phyloP scores from a whole-genome alignment of 2,113 vertebrate genomes.

The Ictalurus punctatus region DNA sequence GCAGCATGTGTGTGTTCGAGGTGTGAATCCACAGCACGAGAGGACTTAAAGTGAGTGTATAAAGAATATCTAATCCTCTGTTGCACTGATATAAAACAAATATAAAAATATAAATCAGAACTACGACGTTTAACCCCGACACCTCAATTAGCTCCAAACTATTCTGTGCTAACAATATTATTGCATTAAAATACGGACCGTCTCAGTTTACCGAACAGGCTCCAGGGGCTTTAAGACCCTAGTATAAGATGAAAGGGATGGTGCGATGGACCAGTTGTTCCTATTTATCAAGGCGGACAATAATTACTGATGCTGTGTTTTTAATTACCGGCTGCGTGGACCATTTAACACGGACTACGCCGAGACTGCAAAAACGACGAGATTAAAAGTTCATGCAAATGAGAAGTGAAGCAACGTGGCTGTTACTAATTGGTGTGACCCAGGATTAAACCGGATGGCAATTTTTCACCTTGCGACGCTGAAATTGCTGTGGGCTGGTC shows the following conservation, averaged over 20 bases:
- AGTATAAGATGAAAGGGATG: not conserved
- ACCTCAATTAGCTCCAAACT: not conserved
- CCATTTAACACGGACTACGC: not conserved
- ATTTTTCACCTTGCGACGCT: not conserved
- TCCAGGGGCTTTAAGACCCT: not conserved
- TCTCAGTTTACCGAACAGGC: not conserved
- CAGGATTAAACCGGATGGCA: not conserved
- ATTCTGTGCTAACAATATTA: not conserved
- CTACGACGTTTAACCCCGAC: not conserved
- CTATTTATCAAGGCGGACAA: slow-evolving; percentile 10
- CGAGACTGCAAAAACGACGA: not conserved
- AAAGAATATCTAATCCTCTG: not conserved
- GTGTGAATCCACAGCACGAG: slow-evolving; percentile 8
- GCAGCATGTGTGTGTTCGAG: not conserved
- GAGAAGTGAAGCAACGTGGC: not conserved
- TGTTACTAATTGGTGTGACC: not conserved
- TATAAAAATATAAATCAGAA: not conserved
- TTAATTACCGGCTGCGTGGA: slow-evolving; percentile 8
- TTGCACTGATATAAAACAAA: not conserved
- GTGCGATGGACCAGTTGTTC: not conserved
- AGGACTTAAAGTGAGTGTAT: not conserved
- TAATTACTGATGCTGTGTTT: slow-evolving; percentile 8
- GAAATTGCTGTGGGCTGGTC: not conserved
- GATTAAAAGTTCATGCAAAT: slow-evolving; percentile 1
- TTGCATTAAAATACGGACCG: not conserved